These are phyloP conservation scores for Crambe crambe DNA, from an alignment of 37 sponge, comb jelly and placozoan species.

Conservation along the genomic window DNA sequence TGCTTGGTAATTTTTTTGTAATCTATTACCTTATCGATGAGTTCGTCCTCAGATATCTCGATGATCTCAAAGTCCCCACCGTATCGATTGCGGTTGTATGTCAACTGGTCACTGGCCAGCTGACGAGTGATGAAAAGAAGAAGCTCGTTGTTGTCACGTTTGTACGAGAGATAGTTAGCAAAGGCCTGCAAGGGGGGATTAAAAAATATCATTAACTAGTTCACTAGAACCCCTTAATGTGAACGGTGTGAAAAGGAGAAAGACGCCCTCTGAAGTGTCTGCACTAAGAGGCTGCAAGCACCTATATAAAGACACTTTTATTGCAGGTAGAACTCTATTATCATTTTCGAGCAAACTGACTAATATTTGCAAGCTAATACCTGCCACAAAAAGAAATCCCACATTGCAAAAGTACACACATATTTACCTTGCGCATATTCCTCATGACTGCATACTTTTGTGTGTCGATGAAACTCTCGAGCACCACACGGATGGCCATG, in stretches of 20 bases:
- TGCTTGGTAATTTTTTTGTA: background rate
- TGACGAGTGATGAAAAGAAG: constrained; percentile 95
- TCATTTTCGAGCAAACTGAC: too few species aligned
- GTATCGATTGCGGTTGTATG: constrained; percentile 83
- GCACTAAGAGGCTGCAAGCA: too few species aligned
- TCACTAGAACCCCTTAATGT: too few species aligned
- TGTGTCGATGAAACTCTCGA: constrained; percentile 99
- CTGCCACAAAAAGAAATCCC: too few species aligned
- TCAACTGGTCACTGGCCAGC: constrained; percentile 88
- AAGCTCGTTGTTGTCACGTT: constrained; percentile 97
- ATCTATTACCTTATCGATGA: constrained; percentile 92
- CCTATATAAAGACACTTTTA: too few species aligned
- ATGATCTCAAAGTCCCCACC: constrained; percentile 88
- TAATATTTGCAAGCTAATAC: too few species aligned
- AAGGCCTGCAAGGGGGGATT: constrained; percentile 85
- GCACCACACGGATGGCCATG: constrained; percentile 97
- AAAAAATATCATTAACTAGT: too few species aligned
- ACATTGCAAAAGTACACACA: too few species aligned
- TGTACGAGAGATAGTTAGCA: constrained; percentile 92
- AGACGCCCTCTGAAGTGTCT: too few species aligned
- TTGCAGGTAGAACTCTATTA: too few species aligned
- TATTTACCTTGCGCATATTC: constrained; percentile 92
- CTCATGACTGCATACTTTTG: constrained; percentile 99
- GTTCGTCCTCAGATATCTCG: constrained; percentile 94
- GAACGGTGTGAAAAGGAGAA: too few species aligned